Percentiles rank a stretch among this genome's conserved stretches.
These are phyloP conservation scores for Parotocinclus haroldoi DNA, from an alignment of 2,797 vertebrate genomes.

Conservation along the genomic window DNA sequence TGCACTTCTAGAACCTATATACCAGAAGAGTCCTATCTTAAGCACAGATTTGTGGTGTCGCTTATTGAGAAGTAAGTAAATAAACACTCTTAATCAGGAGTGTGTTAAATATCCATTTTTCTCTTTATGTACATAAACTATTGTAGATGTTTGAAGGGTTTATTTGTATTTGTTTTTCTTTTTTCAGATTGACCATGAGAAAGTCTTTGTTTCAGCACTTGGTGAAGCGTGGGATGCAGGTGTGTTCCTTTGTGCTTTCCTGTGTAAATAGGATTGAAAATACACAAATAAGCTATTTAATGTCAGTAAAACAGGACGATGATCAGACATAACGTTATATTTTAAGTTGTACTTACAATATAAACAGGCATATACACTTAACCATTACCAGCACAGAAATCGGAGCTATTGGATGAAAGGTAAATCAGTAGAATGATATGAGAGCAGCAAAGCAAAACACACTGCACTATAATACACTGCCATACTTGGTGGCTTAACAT, in stretches of 20 bases:
- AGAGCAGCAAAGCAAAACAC: no score
- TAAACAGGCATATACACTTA: no score
- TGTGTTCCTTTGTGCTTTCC: constrained; percentile 33
- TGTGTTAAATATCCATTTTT: background rate
- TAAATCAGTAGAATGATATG: no score
- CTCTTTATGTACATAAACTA: background rate
- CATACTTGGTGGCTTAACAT: no score
- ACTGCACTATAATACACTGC: no score
- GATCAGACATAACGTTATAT: no score
- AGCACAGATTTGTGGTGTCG: constrained; percentile 48
- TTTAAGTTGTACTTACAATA: no score
- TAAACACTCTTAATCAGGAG: background rate
- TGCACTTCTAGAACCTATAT: constrained; percentile 58
- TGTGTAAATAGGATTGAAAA: constrained; percentile 2
- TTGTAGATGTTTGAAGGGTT: background rate
- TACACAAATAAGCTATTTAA: no score
- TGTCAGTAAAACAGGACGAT: no score
- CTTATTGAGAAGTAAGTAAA: constrained; percentile 62
- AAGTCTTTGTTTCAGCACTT: constrained; percentile 64
- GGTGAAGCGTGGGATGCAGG: constrained; percentile 66
- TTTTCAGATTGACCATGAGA: constrained; percentile 61
- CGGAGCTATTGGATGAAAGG: no score
- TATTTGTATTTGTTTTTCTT: background rate
- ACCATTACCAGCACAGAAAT: no score
- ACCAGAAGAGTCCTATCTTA: constrained; percentile 50